These are phyloP conservation scores for Trialeurodes vaporariorum DNA, from an alignment of 1,140 invertebrate species.

Conservation along the genomic window DNA sequence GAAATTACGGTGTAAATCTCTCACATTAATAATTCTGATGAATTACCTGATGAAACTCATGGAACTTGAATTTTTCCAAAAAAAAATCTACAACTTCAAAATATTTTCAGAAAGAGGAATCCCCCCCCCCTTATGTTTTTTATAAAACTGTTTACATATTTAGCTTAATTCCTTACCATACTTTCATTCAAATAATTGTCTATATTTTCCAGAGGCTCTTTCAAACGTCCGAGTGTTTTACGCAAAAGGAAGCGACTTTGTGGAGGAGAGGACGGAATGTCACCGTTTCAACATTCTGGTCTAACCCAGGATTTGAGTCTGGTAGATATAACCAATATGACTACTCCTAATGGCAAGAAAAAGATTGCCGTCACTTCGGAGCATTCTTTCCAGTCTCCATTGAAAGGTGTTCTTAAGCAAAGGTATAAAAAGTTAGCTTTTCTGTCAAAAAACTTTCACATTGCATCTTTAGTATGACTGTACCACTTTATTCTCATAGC, in stretches of 20 bases:
- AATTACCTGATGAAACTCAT: too few species aligned
- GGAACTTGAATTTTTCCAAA: too few species aligned
- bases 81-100: too few species aligned
- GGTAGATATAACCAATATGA: conserved; percentile 35
- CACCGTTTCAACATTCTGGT: conserved; percentile 35
- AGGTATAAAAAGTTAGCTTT: conserved; percentile 14
- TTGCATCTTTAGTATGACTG: too few species aligned
- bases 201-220: conserved; percentile 2
- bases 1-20: too few species aligned
- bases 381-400: conserved; percentile 14
- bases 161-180: background rate
- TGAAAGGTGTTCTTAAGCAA: conserved; percentile 23
- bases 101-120: too few species aligned
- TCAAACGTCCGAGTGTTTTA: conserved; percentile 15
- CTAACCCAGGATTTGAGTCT: conserved; percentile 55
- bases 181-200: conserved; percentile 9
- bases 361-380: background rate
- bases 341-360: conserved; percentile 30
- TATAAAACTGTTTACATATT: too few species aligned
- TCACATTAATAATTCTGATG: too few species aligned
- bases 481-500: too few species aligned
- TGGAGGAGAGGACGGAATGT: background rate
- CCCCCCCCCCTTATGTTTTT: too few species aligned
- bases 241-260: conserved; percentile 32
- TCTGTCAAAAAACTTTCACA: conserved; percentile 4